These are phyloP conservation scores for Myripristis jacobus DNA, from an alignment of 2,797 vertebrate species.

Conservation along the genomic window DNA sequence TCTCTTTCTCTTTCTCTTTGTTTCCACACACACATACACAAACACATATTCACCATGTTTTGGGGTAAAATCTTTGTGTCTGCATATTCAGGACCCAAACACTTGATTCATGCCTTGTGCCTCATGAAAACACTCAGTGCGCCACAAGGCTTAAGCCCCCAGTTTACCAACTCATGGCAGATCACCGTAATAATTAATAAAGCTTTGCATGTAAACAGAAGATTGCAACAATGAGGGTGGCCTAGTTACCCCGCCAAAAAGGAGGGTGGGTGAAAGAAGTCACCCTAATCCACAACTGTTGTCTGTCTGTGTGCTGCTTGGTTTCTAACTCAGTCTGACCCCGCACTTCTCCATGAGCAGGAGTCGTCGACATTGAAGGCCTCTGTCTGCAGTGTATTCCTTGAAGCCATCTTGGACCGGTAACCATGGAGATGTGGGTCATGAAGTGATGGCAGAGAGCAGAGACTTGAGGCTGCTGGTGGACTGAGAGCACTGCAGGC, in stretches of 20 bases:
- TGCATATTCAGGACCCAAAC: slow-evolving; percentile 26
- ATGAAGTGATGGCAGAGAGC: slow-evolving; percentile 71
- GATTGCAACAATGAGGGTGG: slow-evolving; percentile 74
- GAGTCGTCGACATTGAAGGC: slow-evolving; percentile 44
- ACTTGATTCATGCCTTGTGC: background rate
- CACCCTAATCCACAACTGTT: slow-evolving; percentile 72
- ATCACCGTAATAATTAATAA: slow-evolving; percentile 53
- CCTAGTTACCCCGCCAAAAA: slow-evolving; percentile 67
- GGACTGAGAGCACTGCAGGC: slow-evolving; percentile 69
- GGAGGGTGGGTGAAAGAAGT: slow-evolving; percentile 58
- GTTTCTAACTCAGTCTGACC: slow-evolving; percentile 49
- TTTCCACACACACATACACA: slow-evolving; percentile 1
- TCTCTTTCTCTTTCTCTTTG: too few relatives aligned
- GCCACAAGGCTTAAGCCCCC: slow-evolving; percentile 55
- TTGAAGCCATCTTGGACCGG: slow-evolving; percentile 77
- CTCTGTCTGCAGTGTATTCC: slow-evolving; percentile 35
- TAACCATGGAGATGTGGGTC: slow-evolving; percentile 83
- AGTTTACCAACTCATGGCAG: slow-evolving; percentile 66
- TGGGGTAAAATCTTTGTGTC: slow-evolving; percentile 19
- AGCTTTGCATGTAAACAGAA: slow-evolving; percentile 77
- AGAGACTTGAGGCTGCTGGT: slow-evolving; percentile 71
- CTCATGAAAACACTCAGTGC: slow-evolving; percentile 35
- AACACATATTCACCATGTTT: background rate
- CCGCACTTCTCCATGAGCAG: slow-evolving; percentile 38
- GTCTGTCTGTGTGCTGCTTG: slow-evolving; percentile 22